These are phyloP conservation scores for Sympetrum striolatum DNA, from an alignment of 2,888 invertebrate genomes.

Conservation along the genomic window DNA sequence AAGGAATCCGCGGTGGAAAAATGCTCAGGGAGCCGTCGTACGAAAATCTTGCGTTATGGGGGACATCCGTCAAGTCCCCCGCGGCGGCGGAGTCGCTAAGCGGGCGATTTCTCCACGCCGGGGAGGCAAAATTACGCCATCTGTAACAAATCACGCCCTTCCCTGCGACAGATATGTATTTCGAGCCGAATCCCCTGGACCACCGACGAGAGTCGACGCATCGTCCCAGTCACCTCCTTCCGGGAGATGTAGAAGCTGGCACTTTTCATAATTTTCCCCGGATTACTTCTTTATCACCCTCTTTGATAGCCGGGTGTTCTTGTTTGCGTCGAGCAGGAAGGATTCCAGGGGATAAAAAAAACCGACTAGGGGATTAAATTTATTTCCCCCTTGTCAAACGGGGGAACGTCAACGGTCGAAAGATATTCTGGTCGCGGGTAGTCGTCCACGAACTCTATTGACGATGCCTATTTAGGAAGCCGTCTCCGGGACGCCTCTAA, in stretches of 20 bases:
- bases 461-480: slow-evolving; percentile 43
- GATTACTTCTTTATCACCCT: background rate
- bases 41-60: background rate
- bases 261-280: background rate
- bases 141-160: background rate
- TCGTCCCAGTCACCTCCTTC: background rate
- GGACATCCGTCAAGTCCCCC: background rate
- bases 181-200: background rate
- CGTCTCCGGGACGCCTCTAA: slow-evolving; percentile 4
- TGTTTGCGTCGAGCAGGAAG: background rate
- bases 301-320: background rate
- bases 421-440: slow-evolving; percentile 28
- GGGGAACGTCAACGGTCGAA: background rate
- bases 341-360: background rate
- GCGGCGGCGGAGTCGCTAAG: background rate
- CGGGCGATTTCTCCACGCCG: background rate
- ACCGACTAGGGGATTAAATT: background rate
- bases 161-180: background rate
- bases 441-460: slow-evolving; percentile 21
- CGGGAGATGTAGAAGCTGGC: background rate
- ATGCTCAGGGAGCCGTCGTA: background rate
- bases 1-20: background rate
- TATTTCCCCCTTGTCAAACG: background rate
- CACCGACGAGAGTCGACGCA: background rate
- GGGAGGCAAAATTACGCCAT: background rate